Evolutionary conservation across 2,888 invertebrate genomes (phyloP).

Genomic region (Liopterus haemorrhoidalis): DNA sequence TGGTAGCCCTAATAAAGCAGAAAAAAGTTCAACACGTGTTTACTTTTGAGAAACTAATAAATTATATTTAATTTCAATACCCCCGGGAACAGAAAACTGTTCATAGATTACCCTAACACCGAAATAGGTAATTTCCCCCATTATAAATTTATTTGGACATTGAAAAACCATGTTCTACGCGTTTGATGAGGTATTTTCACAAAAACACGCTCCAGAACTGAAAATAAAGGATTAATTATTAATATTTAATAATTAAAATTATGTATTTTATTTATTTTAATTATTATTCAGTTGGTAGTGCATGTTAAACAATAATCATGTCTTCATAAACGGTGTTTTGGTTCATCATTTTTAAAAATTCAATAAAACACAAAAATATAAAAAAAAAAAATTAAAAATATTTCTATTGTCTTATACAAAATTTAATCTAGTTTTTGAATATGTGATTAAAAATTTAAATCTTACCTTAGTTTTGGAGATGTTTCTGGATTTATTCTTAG

Average conservation of each 20-base stretch:
- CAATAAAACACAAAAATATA: background rate
- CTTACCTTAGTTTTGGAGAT: too few relatives aligned
- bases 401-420: too few relatives aligned
- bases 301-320: slow-evolving; percentile 28
- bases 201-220: background rate
- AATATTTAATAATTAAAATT: background rate
- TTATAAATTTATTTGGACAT: slow-evolving; percentile 1
- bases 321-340: slow-evolving; percentile 18
- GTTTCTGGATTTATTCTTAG: too few relatives aligned
- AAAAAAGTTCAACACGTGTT: too few relatives aligned
- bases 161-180: background rate
- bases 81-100: too few relatives aligned
- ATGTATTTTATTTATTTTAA: background rate
- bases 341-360: slow-evolving; percentile 19
- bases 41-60: too few relatives aligned
- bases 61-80: too few relatives aligned
- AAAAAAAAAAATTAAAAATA: too few relatives aligned
- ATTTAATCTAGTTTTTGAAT: too few relatives aligned
- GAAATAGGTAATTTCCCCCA: background rate
- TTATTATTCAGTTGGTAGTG: slow-evolving; percentile 26
- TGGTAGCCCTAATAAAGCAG: too few relatives aligned
- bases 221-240: background rate
- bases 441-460: too few relatives aligned
- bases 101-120: too few relatives aligned
- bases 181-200: background rate